phyloP scores from a whole-genome alignment of 2,888 invertebrate genomes.

The Eudemis profundana region DNA sequence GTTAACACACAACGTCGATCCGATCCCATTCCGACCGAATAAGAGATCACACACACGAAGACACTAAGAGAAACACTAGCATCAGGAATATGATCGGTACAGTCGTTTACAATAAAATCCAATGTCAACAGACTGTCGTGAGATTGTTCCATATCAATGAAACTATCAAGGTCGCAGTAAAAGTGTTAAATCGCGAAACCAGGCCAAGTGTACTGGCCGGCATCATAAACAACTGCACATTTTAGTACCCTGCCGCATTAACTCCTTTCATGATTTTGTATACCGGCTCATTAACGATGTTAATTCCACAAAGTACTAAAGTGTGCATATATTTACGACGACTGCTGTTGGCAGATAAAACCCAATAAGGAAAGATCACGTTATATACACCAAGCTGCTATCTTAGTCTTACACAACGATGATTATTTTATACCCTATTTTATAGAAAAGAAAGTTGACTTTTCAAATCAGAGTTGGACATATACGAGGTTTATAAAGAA shows the following conservation, averaged over 20 bases:
- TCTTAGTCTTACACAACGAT: not conserved
- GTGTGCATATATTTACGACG: too few relatives aligned
- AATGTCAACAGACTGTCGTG: slow-evolving; percentile 25
- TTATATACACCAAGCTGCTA: not conserved
- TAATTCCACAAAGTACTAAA: not conserved
- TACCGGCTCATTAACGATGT: not conserved
- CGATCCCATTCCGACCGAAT: too few relatives aligned
- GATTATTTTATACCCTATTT: not conserved
- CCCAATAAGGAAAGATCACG: slow-evolving; percentile 19
- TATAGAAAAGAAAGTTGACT: not conserved
- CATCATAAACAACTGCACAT: not conserved
- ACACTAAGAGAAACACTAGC: too few relatives aligned
- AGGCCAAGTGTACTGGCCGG: slow-evolving; percentile 58
- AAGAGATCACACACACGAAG: too few relatives aligned
- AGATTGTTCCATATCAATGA: slow-evolving; percentile 19
- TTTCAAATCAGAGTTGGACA: not conserved
- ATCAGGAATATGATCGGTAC: not conserved
- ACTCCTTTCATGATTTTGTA: not conserved
- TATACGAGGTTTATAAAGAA: not conserved
- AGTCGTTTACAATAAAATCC: slow-evolving; percentile 13
- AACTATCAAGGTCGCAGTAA: slow-evolving; percentile 64
- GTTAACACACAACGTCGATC: too few relatives aligned
- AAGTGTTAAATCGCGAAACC: slow-evolving; percentile 67
- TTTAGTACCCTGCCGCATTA: not conserved
- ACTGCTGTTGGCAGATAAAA: too few relatives aligned